Percentiles rank a stretch among this genome's conserved stretches.
Conservation (phyloP, 2,888 invertebrate genomes). For the Cacoxenus indagator region DNA sequence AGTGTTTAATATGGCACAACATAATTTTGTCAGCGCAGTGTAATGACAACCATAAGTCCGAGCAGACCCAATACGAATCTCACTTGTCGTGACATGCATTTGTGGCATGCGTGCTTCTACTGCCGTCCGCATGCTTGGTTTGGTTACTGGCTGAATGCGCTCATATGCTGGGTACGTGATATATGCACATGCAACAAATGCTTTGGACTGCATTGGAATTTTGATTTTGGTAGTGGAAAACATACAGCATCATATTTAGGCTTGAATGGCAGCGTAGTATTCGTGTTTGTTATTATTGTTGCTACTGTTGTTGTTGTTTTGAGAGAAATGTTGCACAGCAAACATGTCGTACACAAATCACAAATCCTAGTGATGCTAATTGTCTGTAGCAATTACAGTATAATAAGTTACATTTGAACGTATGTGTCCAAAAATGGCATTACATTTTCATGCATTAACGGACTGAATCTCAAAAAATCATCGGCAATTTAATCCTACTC, state of each 20-base stretch:
- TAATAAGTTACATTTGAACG: conserved; percentile 41
- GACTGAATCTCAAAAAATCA: no score
- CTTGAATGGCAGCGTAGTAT: not conserved
- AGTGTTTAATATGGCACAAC: not conserved
- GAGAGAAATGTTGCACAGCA: conserved; percentile 32
- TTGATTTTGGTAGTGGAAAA: no score
- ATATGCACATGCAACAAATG: conserved; percentile 2
- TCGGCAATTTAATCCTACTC: no score
- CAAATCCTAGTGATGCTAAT: conserved; percentile 62
- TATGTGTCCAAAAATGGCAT: no score
- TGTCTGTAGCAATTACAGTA: conserved; percentile 63
- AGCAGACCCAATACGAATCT: not conserved
- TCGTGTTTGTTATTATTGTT: not conserved
- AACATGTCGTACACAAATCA: conserved; percentile 52
- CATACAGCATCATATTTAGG: not conserved
- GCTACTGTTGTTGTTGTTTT: conserved; percentile 23
- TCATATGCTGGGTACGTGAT: conserved; percentile 1
- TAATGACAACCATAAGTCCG: not conserved
- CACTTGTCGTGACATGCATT: not conserved
- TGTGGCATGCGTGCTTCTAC: not conserved
- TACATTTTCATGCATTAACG: no score
- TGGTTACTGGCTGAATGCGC: not conserved
- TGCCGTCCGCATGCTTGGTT: not conserved
- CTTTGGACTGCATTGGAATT: not conserved
- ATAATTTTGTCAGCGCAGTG: conserved; percentile 2